Evolutionary conservation across 2,113 vertebrate species (phyloP).

Genomic region (Myanophis thanlyinensis): DNA sequence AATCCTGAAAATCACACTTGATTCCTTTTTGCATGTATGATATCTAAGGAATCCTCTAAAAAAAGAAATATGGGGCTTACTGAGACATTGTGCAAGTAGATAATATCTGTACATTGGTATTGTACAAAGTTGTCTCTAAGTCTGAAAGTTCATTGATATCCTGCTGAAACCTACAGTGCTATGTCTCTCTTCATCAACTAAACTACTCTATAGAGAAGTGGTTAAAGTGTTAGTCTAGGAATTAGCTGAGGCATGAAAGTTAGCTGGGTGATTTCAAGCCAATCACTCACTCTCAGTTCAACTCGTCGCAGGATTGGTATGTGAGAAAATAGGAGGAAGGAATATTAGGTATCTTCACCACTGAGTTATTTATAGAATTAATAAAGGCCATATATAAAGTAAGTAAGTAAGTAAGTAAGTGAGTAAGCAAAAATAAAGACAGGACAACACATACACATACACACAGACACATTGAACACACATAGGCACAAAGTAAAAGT

Average conservation of each 20-base stretch:
- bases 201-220: not conserved
- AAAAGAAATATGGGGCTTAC: constrained; percentile 26
- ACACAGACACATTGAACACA: no score
- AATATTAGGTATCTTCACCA: not conserved
- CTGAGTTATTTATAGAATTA: not conserved
- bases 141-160: not conserved
- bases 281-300: not conserved
- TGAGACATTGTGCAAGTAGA: constrained; percentile 19
- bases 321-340: not conserved
- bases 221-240: not conserved
- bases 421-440: not conserved
- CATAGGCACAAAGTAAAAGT: not conserved
- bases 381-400: not conserved
- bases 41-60: constrained; percentile 36
- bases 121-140: not conserved
- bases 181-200: not conserved
- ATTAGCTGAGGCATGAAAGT: not conserved
- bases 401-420: not conserved
- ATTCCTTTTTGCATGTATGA: not conserved
- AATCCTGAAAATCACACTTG: constrained; percentile 22
- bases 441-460: not conserved
- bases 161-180: not conserved
- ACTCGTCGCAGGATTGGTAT: not conserved
- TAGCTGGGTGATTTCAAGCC: not conserved
- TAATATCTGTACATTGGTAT: not conserved